Conservation (phyloP, 2,113 vertebrate genomes). For the Pogona vitticeps region DNA sequence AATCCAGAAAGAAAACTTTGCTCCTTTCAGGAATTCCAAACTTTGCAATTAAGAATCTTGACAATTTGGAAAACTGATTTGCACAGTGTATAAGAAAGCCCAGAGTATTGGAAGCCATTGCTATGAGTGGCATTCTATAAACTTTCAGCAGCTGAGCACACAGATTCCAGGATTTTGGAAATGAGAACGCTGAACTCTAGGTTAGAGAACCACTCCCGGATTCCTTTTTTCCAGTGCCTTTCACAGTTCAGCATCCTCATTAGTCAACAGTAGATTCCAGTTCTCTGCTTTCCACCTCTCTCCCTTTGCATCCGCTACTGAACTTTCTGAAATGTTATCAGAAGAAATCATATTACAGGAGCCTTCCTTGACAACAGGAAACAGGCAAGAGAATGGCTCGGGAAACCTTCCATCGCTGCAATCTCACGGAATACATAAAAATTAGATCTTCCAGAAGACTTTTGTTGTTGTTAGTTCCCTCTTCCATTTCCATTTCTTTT, state of each 20-base stretch:
- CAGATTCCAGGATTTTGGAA: not conserved
- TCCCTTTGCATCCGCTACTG: not conserved
- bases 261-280: not conserved
- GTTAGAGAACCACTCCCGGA: constrained; percentile 9
- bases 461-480: not conserved
- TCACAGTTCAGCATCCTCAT: accelerated
- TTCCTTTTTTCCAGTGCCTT: constrained; percentile 24
- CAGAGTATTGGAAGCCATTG: not conserved
- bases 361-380: not conserved
- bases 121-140: accelerated
- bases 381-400: not conserved
- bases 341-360: not conserved
- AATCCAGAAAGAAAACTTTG: not conserved
- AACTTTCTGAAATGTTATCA: not conserved
- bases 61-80: not conserved
- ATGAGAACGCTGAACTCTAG: not conserved
- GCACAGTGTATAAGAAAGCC: accelerated
- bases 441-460: not conserved
- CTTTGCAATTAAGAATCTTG: not conserved
- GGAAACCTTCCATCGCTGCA: constrained; percentile 17
- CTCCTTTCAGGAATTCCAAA: constrained; percentile 13
- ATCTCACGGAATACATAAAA: not conserved
- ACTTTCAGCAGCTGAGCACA: accelerated
- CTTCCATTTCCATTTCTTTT: not conserved
- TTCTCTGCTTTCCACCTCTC: not conserved